phyloP scores from a whole-genome alignment of 2,113 vertebrate genomes.

The Macroglossus sobrinus region DNA sequence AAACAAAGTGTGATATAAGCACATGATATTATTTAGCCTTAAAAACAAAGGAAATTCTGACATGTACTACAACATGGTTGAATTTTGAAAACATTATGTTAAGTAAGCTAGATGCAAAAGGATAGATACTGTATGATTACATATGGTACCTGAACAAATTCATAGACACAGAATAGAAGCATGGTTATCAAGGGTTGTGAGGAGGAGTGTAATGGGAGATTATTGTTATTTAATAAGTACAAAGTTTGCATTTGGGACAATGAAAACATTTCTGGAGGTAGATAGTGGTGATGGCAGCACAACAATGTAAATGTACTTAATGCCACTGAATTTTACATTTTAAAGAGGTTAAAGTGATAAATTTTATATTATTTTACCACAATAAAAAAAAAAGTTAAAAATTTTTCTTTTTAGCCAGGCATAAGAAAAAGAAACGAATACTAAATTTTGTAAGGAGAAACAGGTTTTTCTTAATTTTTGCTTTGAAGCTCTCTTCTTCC shows the following conservation, averaged over 20 bases:
- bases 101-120: not conserved
- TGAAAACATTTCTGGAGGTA: not conserved
- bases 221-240: not conserved
- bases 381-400: not conserved
- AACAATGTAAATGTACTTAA: not conserved
- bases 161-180: not conserved
- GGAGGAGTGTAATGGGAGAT: no score
- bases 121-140: not conserved
- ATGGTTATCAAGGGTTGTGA: not conserved
- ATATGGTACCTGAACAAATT: not conserved
- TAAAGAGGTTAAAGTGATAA: not conserved
- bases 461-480: not conserved
- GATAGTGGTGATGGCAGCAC: not conserved
- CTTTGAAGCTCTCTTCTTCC: constrained; percentile 16
- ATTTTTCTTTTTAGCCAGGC: not conserved
- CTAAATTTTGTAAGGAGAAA: not conserved
- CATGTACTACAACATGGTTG: not conserved
- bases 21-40: not conserved
- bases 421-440: not conserved
- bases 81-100: not conserved
- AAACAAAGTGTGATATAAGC: not conserved
- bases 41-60: not conserved
- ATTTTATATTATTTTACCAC: not conserved
- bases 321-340: not conserved
- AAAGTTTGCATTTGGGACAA: not conserved